These are phyloP conservation scores for Stratiomys singularior DNA, from an alignment of 2,888 invertebrate species.

Conservation along the genomic window DNA sequence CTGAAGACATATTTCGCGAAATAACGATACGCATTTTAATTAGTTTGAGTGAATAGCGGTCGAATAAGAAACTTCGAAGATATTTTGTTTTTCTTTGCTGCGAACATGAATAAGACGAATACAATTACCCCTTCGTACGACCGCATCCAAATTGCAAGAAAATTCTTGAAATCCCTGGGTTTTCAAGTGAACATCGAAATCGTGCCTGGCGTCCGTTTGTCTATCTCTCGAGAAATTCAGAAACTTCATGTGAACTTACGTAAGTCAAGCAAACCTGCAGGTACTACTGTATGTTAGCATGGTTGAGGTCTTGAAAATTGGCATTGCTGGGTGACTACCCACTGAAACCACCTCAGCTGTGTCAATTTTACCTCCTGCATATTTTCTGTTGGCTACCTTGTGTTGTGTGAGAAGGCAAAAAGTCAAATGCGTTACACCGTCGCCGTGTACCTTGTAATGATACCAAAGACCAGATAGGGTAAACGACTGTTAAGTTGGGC, in stretches of 20 bases:
- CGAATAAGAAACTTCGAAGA: not conserved
- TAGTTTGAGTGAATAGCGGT: constrained; percentile 17
- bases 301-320: not conserved
- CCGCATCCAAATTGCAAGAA: constrained; percentile 36
- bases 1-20: constrained; percentile 7
- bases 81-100: not conserved
- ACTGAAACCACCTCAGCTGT: not conserved
- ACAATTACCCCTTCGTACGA: not conserved
- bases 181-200: constrained; percentile 60
- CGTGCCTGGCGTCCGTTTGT: constrained; percentile 64
- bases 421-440: constrained; percentile 34
- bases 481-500: no score
- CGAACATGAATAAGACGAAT: not conserved
- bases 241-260: constrained; percentile 1
- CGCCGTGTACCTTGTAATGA: constrained; percentile 8
- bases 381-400: constrained; percentile 16
- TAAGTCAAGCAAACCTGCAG: constrained; percentile 2
- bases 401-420: not conserved
- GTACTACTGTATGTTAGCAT: not conserved
- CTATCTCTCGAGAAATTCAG: constrained; percentile 55
- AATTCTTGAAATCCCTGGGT: constrained; percentile 44
- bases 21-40: constrained; percentile 28
- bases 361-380: not conserved
- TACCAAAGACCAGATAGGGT: no score
- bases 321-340: not conserved